Evolutionary conservation across 2,888 invertebrate genomes (phyloP), one percentile per base, ranked within the genome.

Genomic region (Allygus modestus): DNA sequence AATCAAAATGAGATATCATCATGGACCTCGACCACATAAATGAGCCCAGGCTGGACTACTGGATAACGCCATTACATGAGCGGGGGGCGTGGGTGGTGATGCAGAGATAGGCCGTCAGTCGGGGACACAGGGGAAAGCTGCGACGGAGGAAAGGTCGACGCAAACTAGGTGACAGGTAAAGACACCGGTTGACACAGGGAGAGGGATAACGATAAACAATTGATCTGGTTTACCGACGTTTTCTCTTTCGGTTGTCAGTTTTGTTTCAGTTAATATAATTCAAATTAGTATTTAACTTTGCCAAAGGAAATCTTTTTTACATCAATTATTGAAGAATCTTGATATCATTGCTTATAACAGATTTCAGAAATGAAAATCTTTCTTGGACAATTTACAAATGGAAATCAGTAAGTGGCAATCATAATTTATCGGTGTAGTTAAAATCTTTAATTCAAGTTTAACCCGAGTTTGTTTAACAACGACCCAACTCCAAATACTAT

Each of bases 1-100:
- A 28, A 65, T 12, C 28, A 12, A 65, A 65, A 28, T 15, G 65
- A 65, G 65, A 65, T 65, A 65, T 17, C 31, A 31, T 65, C 58
- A 26, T 23, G 2, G 26, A 17, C 23, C 28, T 28, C 20, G 54
- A 54, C 20, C 5, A 5, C 65, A 65, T 17, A 31, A 58, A 23
- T 23, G 65, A 65, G 28, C 65, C 23, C 23, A 15, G 2, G 58
- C 58, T 12, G 58, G 2, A n/a, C n/a, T 20, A 58, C 12, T 12
- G 58, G 58, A 11, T 28, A 15, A 54, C 54, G 65, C 28, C 65
- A 31, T 28, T 58, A 58, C 65, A 65, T 65, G 65, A 4, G 9
- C 23, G 23, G 7, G 28, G 12, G 65, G 28, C 12, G 65, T 0
- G 12, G 65, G 65, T 31, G 65, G 9, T 65, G 65, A 4, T 11